A percentile compares a stretch with the other conserved stretches of the same genome.
Conservation (phyloP, 2,888 invertebrate species). For the Eupeodes luniger region DNA sequence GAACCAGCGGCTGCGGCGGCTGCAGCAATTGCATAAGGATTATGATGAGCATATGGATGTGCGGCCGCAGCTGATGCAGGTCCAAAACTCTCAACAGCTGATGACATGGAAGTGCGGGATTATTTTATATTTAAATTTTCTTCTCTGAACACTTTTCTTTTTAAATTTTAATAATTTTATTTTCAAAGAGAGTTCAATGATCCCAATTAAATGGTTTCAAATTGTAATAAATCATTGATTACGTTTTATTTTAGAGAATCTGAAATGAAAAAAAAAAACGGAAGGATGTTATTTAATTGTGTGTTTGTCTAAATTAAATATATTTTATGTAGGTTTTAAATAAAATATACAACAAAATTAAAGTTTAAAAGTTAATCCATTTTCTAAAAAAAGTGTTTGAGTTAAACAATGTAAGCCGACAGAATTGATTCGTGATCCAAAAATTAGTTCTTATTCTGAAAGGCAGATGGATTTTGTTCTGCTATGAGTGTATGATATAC, state of each 20-base stretch:
- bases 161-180: neutral
- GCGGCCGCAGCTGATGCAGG: slow-evolving; percentile 78
- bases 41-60: slow-evolving; percentile 78
- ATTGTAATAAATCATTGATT: neutral
- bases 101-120: slow-evolving; percentile 79
- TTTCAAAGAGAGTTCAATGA: neutral
- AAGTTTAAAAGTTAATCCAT: too few species aligned
- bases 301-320: neutral
- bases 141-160: slow-evolving; percentile 15
- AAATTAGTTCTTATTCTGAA: too few species aligned
- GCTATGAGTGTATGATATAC: too few species aligned
- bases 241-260: neutral
- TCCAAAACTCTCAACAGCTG: slow-evolving; percentile 80
- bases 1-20: slow-evolving; percentile 78
- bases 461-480: too few species aligned
- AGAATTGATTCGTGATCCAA: too few species aligned
- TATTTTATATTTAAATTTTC: slow-evolving; percentile 39
- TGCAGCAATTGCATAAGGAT: slow-evolving; percentile 79
- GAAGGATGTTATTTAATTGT: neutral
- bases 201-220: neutral
- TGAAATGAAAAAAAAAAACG: neutral
- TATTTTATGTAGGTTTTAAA: too few species aligned
- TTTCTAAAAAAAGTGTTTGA: too few species aligned
- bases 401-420: too few species aligned
- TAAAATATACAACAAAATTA: too few species aligned